A percentile compares a stretch with the other conserved stretches of the same genome.
Evolutionary conservation across 2,797 vertebrate species (phyloP).

Genomic region (Leucoraja ocellata): DNA sequence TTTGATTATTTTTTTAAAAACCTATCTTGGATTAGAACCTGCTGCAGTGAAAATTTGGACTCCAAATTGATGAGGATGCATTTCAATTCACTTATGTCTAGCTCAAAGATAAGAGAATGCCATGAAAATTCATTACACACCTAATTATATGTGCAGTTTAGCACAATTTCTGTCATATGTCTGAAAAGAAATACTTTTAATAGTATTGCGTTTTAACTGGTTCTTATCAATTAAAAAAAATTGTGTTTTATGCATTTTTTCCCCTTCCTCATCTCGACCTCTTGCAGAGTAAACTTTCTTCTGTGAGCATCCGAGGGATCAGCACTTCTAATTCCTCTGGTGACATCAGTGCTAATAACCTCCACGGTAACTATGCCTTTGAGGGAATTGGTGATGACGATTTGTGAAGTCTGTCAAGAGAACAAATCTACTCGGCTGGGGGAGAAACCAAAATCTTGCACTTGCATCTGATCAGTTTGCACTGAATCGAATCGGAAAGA

Average conservation of each 20-base stretch:
- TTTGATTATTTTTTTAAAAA: not conserved
- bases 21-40: not conserved
- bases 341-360: conserved; percentile 77
- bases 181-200: not conserved
- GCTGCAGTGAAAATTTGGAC: not conserved
- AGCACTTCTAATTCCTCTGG: conserved; percentile 79
- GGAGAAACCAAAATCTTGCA: conserved; percentile 56
- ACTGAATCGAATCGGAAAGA: conserved; percentile 59
- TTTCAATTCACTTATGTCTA: not conserved
- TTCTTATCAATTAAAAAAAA: not conserved
- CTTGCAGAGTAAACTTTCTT: conserved; percentile 85
- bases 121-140: not conserved
- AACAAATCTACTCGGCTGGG: conserved; percentile 50
- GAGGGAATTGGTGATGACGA: conserved; percentile 98
- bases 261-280: not conserved
- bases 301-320: conserved; percentile 86
- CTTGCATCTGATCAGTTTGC: conserved; percentile 63
- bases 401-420: conserved; percentile 64
- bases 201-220: not conserved
- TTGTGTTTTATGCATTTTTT: not conserved
- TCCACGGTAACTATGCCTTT: conserved; percentile 95
- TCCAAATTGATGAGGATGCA: not conserved
- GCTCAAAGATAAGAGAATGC: not conserved
- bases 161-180: not conserved
- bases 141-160: not conserved